Base-by-base conservation (phyloP, 2,888 invertebrate species). In the Melanophora roralis region DNA sequence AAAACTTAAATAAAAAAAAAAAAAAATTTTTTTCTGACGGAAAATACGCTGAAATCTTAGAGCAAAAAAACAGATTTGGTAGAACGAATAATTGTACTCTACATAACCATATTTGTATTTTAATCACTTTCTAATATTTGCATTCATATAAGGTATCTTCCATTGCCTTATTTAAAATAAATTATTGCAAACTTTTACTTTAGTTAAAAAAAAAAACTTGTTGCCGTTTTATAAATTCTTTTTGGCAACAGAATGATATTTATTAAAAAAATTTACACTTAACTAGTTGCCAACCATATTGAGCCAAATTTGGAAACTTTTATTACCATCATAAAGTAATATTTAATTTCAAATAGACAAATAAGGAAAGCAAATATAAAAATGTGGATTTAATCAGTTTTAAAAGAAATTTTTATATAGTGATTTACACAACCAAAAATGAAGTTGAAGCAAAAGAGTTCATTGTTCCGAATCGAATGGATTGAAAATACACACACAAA, bases 311-410 rank as follows among this genome's bases (percentile, higher is more conserved):
- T 57, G 64, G 36, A 57, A 43, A 55, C 14, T 32, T 27, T 11
- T n/a, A 27, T 40, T 27, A 1, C 23, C 8, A 23, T 6, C 7
- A 16, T 1, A 16, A 4, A 27, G 51, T 27, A 27, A 5, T 27
- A 27, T 27, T 27, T 19, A 23, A 49, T 14, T 14, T 43, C n/a
- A 2, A 12, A 14, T 14, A 43, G 11, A 14, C 21, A 32, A 40
- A 62, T 69, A 73, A 14, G 47, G 14, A 57, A 73, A 62, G n/a
- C n/a, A n/a, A n/a, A n/a, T n/a, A n/a, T n/a, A n/a, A 65, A 32
- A 1, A 47, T 32, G 23, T 9, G 45, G 36, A 62, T 7, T 12
- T 12, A 16, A 43, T 11, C n/a, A 43, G 6, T 38, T 27, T 14
- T 12, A 32, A 49, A 60, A 71, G 32, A 69, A 49, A 60, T 16